A percentile compares a stretch with the other conserved stretches of the same genome.
Conservation (phyloP, 1,140 invertebrate species). For the Bombus superbus region DNA sequence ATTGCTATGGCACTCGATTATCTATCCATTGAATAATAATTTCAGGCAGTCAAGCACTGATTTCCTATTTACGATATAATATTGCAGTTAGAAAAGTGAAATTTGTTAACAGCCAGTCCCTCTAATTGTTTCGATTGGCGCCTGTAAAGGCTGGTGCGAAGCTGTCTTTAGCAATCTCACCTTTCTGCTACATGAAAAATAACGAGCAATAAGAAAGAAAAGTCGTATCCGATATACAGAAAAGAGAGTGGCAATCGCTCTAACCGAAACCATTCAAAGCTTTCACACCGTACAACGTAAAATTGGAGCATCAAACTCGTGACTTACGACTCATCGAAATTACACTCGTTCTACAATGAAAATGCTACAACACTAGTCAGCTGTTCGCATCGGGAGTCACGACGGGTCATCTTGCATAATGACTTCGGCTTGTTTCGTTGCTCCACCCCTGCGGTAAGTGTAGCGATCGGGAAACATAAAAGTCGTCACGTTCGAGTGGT, state of each 20-base stretch:
- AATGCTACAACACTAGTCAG: neutral
- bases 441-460: constrained; percentile 15
- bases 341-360: neutral
- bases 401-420: constrained; percentile 37
- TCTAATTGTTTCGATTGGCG: no score
- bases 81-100: neutral
- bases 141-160: no score
- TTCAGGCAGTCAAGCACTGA: no score
- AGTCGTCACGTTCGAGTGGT: constrained; percentile 65
- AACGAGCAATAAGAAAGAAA: no score
- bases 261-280: no score
- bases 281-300: neutral
- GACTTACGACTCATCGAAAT: neutral
- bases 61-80: neutral
- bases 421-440: constrained; percentile 1
- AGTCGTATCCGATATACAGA: no score
- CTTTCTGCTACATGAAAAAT: no score
- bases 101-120: neutral
- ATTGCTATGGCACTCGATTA: neutral
- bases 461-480: constrained; percentile 64
- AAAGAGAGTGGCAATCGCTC: no score
- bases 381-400: constrained; percentile 30
- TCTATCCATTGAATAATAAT: neutral
- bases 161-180: no score
- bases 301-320: neutral